Evolutionary conservation across 2,797 vertebrate genomes (phyloP).

Genomic region (Lagorchestes hirsutus): DNA sequence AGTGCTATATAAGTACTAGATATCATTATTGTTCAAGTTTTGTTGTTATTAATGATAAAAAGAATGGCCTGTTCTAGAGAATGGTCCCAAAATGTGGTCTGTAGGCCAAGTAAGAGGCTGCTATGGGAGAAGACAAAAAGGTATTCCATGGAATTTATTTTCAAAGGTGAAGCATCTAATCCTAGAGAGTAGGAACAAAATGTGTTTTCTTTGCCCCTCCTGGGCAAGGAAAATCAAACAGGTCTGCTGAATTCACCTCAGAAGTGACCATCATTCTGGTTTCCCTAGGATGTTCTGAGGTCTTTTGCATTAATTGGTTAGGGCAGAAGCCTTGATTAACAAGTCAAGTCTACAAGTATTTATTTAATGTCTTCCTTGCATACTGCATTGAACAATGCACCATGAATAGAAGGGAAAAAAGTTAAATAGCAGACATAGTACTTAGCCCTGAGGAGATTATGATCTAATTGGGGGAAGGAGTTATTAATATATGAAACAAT

Average conservation of each 20-base stretch:
- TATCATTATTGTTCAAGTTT: not conserved
- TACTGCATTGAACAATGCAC: not conserved
- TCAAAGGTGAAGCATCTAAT: not conserved
- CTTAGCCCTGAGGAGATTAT: not conserved
- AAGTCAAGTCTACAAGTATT: not conserved
- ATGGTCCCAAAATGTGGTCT: not conserved
- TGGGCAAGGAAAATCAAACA: not conserved
- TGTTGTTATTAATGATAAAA: not conserved
- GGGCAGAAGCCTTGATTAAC: not conserved
- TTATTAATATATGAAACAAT: constrained; percentile 6
- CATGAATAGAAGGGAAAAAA: not conserved
- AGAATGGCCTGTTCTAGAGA: not conserved
- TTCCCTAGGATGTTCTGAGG: not conserved
- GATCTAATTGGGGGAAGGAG: not conserved
- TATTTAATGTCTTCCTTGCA: not conserved
- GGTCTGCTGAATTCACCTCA: not conserved
- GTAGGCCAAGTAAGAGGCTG: not conserved
- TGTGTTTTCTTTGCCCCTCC: not conserved
- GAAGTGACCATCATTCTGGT: not conserved
- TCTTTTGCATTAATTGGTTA: not conserved
- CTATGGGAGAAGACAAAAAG: not conserved
- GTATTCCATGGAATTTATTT: not conserved
- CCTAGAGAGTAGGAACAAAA: not conserved
- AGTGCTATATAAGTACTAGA: not conserved
- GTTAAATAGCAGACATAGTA: not conserved